Evolutionary conservation across 2,888 invertebrate genomes (phyloP), one percentile per base, ranked within the genome.

Genomic region (Tipula helvola): DNA sequence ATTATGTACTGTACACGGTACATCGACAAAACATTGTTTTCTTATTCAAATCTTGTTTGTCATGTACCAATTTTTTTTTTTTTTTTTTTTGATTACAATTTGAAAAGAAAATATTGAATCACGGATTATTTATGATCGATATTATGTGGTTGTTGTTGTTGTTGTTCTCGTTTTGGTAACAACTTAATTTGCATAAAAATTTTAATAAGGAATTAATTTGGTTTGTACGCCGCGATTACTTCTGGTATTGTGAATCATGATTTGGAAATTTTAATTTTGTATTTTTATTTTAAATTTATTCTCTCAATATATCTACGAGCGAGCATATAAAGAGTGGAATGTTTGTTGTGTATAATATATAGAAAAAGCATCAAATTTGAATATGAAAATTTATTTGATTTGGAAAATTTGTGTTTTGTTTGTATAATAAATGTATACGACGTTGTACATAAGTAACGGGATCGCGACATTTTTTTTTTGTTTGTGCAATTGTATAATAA

Each of bases 121-220:
- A 71, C 71, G 71, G 71, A 71, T 71, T 71, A 18, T 71, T 71
- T 10, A 28, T 71, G 71, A 71, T 71, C 71, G 71, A 71, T 28
- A 28, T 28, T 28, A 2, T 28, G 28, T 28, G 28, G 1, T 28
- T 28, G n/a, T 71, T 71, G 71, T 71, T 71, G 71, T 71, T 52
- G 52, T 16, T 71, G 71, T 71, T 71, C 57, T 57, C 28, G 71
- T 39, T 39, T 7, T 28, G 28, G 28, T 71, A 28, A 71, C 71
- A 71, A 28, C 71, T 71, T 71, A 71, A 71, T 71, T 71, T 71
- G 71, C 71, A 71, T 71, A 71, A 71, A 71, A 71, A 71, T 71
- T 71, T 71, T 71, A 71, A 71, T 71, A 71, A 71, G 71, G 71
- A 71, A 71, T 71, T 71, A 71, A 71, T 71, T 71, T 71, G 71